These are phyloP conservation scores for Acanthosepion pharaonis DNA, from an alignment of 2,888 invertebrate genomes.

Conservation along the genomic window DNA sequence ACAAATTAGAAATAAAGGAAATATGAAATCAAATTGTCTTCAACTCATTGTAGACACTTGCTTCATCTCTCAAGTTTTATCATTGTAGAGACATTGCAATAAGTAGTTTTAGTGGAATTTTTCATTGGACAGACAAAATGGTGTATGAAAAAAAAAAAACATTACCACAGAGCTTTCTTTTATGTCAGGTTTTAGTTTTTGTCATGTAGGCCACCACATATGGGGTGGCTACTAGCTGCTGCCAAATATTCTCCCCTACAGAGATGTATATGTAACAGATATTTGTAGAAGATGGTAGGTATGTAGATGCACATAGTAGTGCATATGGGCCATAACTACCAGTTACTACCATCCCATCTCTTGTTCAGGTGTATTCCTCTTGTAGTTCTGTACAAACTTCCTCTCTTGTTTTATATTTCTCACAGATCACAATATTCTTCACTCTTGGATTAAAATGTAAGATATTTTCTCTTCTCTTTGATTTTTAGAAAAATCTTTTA, in stretches of 20 bases:
- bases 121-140: not conserved
- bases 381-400: not conserved
- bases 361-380: not conserved
- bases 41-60: too few species aligned
- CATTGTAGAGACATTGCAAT: not conserved
- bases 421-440: not conserved
- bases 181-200: not conserved
- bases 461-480: not conserved
- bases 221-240: not conserved
- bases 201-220: not conserved
- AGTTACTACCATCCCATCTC: not conserved
- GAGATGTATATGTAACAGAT: constrained; percentile 1
- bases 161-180: not conserved
- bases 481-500: not conserved
- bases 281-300: not conserved
- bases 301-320: not conserved
- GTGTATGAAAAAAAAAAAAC: not conserved
- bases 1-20: too few species aligned
- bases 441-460: not conserved
- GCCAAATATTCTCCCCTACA: constrained; percentile 18
- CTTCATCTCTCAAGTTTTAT: too few species aligned
- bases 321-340: not conserved
- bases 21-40: too few species aligned
- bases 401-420: constrained; percentile 18
- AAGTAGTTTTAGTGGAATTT: not conserved